Evolutionary conservation across 1,140 invertebrate species (phyloP), one percentile per base, ranked within the genome.

Genomic region (Acromyrmex charruanus): DNA sequence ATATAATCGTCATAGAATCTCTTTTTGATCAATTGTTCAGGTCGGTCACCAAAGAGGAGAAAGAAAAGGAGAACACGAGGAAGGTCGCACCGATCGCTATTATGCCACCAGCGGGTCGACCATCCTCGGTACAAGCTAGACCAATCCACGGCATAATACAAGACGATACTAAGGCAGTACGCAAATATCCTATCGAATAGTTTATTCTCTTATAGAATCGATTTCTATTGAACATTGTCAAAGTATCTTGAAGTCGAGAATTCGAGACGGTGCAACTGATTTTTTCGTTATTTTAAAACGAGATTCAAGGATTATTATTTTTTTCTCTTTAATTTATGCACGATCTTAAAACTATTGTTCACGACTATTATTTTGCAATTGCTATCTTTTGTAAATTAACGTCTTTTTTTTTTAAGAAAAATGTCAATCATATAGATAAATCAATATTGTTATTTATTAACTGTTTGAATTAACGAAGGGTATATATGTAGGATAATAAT

Each of bases 41-140:
- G 95, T 97, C 97, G 72, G 97, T 98, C 90, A 97, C 97, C 77
- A 98, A 98, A 91, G 98, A 98, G 93, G 98, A 98, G 92, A 98
- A 98, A 93, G 98, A 98, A 80, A 97, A 97, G 89, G 98, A 98
- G 94, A 98, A 97, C 93, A 98, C 97, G 91, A 97, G 97, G 89
- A 98, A 98, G 93, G 87, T 95, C 90, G 91, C 95, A 79, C 93
- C 95, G 86, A 89, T 94, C 88, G 89, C 49, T 1, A 86, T 89
- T 35, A 92, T 93, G 87, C 93, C 92, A 63, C 93, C 95, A 6
- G 95, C 95, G 4, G 95, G 95, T 59, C 90, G 94, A 81, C 95
- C 95, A 25, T 95, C 95, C 3, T 95, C 94, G 59, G 95, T 94
- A 63, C 94, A 94, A 80, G 93, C 94, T 12, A 94, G 94, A 92